Base-by-base conservation (phyloP, 2,888 invertebrate species). In the Ophion slaviceki region DNA sequence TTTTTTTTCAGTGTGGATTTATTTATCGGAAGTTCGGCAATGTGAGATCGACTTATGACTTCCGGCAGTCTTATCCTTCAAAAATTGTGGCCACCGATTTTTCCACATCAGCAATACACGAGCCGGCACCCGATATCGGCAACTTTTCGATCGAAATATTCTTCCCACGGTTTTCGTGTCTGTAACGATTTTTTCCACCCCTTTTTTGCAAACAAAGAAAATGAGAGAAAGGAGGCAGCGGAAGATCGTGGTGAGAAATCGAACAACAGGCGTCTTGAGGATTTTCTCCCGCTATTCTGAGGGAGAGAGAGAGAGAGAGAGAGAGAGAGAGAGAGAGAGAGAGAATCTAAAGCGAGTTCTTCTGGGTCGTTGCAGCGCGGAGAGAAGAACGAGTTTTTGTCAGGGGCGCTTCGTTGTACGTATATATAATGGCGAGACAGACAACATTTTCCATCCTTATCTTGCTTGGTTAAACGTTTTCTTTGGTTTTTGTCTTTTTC, bases 331-430 rank as follows among this genome's bases (percentile, higher is more conserved):
- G 47, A 47, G 47, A 47, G 47, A 11, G 47, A 47, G 47, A 47
- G 53, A 77, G 75, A 70, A 59, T 80, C 76, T 36, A 40, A 53
- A 67, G 62, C 67, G 45, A 68, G 74, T 79, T 74, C 76, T 79
- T 74, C 77, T 76, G 14, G 66, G 67, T 59, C 40, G 68, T 40
- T 76, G 32, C 68, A 62, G 53, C 20, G 53, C 62, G 45, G 45
- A 70, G 74, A 62, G 28, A 59, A 64, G 77, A 85, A 85, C 84
- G 81, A 85, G 84, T 85, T 85, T 85, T 85, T 81, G 84, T 85
- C 67, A 74, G 74, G 84, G 84, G 84, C 84, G 84, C 84, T 74
- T 78, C 77, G 24, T n/a, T 64, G 24, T 62, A 68, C 74, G 20
- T 32, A 72, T 64, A 53, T 53, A n/a, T 62, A 78, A 47, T 17